These are phyloP conservation scores for Eupithecia inturbata DNA, from an alignment of 2,888 invertebrate genomes.

Conservation along the genomic window DNA sequence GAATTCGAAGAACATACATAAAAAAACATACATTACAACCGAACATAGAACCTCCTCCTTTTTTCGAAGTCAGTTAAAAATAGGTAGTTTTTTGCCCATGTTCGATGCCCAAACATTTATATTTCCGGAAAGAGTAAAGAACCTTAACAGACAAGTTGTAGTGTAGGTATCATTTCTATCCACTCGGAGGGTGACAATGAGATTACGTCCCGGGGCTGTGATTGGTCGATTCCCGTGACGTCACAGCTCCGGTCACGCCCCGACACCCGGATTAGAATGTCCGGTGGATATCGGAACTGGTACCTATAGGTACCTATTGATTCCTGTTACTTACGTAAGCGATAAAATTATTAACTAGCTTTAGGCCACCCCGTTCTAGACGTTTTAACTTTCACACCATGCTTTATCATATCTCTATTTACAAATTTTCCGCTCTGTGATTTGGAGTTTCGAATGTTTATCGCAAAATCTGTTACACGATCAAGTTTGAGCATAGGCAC, in stretches of 20 bases:
- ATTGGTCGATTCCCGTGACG: conserved; percentile 72
- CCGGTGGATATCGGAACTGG: conserved; percentile 57
- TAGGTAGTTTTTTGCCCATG: not conserved
- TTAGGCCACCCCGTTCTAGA: not conserved
- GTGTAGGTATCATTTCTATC: conserved; percentile 12
- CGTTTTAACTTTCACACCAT: not conserved
- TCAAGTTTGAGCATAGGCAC: conserved; percentile 22
- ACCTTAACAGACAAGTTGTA: not conserved
- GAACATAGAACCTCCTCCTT: no score
- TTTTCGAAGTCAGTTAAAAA: no score
- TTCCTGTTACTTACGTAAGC: not conserved
- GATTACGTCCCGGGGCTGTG: conserved; percentile 54
- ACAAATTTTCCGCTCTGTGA: not conserved
- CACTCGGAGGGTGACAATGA: conserved; percentile 69
- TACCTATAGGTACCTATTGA: conserved; percentile 39
- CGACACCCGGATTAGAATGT: conserved; percentile 65
- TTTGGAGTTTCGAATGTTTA: not conserved
- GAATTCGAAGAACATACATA: no score
- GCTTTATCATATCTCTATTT: not conserved
- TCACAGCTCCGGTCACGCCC: conserved; percentile 72
- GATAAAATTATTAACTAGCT: not conserved
- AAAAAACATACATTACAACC: no score
- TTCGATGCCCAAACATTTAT: not conserved
- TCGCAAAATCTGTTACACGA: not conserved
- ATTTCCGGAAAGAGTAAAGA: not conserved